Percentiles rank a stretch among this genome's conserved stretches.
These are phyloP conservation scores for Psammodynastes pulverulentus DNA, from an alignment of 2,113 vertebrate species.

Conservation along the genomic window DNA sequence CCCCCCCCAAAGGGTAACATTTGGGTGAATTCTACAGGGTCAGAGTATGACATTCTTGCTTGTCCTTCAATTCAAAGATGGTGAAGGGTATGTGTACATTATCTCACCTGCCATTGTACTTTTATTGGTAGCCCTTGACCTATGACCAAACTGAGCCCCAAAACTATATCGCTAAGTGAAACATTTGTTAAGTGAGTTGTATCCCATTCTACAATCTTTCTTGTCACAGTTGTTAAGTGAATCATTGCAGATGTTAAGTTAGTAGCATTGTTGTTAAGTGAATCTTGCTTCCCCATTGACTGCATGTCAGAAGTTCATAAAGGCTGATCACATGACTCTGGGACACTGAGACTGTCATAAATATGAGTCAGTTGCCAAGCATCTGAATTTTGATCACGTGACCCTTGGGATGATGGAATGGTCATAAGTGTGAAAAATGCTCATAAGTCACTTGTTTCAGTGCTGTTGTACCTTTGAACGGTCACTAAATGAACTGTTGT, in stretches of 20 bases:
- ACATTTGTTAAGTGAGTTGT: neutral
- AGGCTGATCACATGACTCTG: neutral
- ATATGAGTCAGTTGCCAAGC: neutral
- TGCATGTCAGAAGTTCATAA: neutral
- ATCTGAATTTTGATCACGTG: neutral
- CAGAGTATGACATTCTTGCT: neutral
- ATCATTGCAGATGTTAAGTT: neutral
- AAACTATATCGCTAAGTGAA: too few relatives aligned
- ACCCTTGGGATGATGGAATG: neutral
- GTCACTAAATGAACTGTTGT: neutral
- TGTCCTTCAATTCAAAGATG: neutral
- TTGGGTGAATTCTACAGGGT: neutral
- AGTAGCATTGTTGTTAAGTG: neutral
- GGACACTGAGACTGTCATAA: neutral
- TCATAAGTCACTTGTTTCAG: neutral
- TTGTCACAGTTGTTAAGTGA: neutral
- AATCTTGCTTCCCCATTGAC: neutral
- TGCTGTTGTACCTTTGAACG: neutral
- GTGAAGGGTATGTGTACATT: neutral
- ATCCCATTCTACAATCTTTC: neutral
- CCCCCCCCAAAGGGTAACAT: neutral
- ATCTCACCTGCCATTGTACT: neutral
- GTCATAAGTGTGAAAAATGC: neutral
- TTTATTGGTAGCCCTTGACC: neutral
- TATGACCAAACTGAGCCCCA: neutral